Evolutionary conservation across 2,888 invertebrate species (phyloP), one percentile per base, ranked within the genome.

Genomic region (Rambutsinella grinnellia): DNA sequence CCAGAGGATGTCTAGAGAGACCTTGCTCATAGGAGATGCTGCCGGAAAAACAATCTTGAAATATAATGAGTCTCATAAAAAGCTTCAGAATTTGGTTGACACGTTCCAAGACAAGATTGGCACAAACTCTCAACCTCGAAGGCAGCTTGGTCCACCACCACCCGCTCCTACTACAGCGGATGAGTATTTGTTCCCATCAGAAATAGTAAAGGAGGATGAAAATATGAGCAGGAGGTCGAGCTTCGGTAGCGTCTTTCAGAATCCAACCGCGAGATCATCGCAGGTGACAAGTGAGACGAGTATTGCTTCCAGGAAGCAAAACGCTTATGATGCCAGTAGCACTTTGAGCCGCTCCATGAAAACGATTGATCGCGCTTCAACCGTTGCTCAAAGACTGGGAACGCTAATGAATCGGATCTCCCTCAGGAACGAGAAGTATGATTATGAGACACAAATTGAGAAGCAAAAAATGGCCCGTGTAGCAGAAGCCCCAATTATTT

Each of bases 321-420:
- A 68, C 15, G 28, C 58, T 13, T 17, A 49, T 3, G 58, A 26
- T 15, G 49, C 46, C 15, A 62, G 23, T 15, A 44, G 46, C 6
- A 67, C 70, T 51, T 15, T 80, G 26, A 58, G 63, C 8, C 49
- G 54, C 2, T 80, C 80, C 24, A 53, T 69, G 6, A 72, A 72
- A 28, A 77, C 67, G 5, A 71, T 78, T 28, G 80, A 69, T 49
- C 78, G 76, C 19, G 80, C 80, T n/a, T 72, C 78, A 15, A 70
- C 44, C 10, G 67, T 80, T 17, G 80, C 80, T 3, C 72, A 58
- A 28, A 44, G 71, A 5, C 53, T 80, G 10, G 80, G 80, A 5
- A 62, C 78, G 0, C 58, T 80, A 2, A 68, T 80, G 67, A 68
- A 78, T 10, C 46, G 65, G 17, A 68, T 80, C 0, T 66, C 75